phyloP scores from a whole-genome alignment of 2,797 vertebrate genomes.

The Crypturellus tataupa region DNA sequence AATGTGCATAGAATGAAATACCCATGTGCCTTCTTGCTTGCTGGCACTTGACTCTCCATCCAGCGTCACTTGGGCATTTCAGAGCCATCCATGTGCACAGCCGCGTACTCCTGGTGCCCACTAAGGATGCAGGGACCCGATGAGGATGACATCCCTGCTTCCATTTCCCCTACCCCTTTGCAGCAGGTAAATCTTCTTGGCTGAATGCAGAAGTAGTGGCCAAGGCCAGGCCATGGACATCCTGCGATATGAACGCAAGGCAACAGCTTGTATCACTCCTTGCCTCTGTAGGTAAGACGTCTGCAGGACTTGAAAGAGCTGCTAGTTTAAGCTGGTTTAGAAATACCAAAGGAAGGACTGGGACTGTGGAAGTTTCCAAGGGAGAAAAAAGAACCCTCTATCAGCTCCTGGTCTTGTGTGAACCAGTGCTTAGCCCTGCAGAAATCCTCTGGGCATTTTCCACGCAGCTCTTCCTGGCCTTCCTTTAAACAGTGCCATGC shows the following conservation, averaged over 20 bases:
- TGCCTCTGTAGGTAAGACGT: not conserved
- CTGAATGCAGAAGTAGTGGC: not conserved
- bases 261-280: not conserved
- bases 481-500: not conserved
- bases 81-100: too few species aligned
- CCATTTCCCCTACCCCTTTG: not conserved
- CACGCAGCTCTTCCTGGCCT: not conserved
- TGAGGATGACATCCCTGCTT: not conserved
- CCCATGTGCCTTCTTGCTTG: accelerated
- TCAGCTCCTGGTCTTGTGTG: not conserved
- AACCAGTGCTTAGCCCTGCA: not conserved
- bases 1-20: not conserved
- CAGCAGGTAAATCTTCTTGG: not conserved
- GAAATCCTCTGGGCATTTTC: not conserved
- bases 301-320: accelerated
- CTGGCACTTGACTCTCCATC: not conserved
- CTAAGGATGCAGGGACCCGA: accelerated
- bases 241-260: not conserved
- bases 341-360: not conserved
- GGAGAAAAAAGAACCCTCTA: not conserved
- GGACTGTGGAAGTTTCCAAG: not conserved
- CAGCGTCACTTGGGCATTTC: not conserved
- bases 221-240: not conserved
- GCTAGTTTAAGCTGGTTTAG: not conserved
- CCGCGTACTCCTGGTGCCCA: accelerated